A percentile compares a stretch with the other conserved stretches of the same genome.
These are phyloP conservation scores for Chloroceryle inda DNA, from an alignment of 2,797 vertebrate species.

Conservation along the genomic window DNA sequence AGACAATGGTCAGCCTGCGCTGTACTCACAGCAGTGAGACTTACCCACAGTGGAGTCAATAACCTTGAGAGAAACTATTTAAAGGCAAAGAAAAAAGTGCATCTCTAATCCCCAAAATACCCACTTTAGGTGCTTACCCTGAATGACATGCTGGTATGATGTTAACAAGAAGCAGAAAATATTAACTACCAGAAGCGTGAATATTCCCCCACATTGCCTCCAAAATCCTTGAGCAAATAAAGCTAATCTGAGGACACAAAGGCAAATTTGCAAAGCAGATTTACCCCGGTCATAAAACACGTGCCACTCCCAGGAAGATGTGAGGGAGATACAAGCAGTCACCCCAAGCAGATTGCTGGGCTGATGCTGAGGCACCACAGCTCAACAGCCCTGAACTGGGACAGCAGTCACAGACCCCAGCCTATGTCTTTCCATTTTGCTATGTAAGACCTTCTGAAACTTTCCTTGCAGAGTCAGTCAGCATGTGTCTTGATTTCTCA, in stretches of 20 bases:
- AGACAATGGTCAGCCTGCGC: not conserved
- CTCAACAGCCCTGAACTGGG: not conserved
- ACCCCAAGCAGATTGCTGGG: not conserved
- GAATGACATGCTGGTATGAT: not conserved
- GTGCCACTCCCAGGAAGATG: not conserved
- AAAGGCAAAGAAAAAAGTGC: not conserved
- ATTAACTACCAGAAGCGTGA: not conserved
- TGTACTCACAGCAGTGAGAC: not conserved
- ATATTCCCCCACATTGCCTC: constrained; percentile 6
- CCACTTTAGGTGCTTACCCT: not conserved
- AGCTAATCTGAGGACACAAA: constrained; percentile 19
- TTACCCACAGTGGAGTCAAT: not conserved
- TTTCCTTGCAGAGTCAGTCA: not conserved
- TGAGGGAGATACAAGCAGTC: rapidly evolving
- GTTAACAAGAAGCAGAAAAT: not conserved
- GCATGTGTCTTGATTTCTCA: not conserved
- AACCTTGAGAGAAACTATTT: not conserved
- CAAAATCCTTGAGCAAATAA: constrained; percentile 40
- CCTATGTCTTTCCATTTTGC: not conserved
- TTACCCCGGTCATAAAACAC: not conserved
- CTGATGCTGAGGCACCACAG: not conserved
- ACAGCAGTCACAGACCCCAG: not conserved
- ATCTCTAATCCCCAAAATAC: not conserved
- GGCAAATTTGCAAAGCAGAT: constrained; percentile 38
- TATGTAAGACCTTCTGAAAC: not conserved